Percentiles rank a stretch among this genome's conserved stretches.
These are phyloP conservation scores for Phanerotoma sp. DNA, from an alignment of 2,888 invertebrate species.

Conservation along the genomic window DNA sequence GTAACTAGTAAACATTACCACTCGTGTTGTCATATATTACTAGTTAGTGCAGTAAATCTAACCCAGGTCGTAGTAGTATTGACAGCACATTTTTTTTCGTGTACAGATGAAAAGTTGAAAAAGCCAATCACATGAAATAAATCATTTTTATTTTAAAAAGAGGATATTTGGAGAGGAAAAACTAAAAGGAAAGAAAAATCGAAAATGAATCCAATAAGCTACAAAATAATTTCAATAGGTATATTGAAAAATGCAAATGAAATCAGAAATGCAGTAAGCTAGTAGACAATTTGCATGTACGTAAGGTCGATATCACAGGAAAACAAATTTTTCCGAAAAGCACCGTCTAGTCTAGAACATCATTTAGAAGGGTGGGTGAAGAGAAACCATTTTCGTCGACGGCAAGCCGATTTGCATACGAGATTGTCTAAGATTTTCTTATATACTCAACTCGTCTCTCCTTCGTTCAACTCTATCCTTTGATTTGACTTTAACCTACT, in stretches of 20 bases:
- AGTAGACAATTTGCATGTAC: conserved; percentile 31
- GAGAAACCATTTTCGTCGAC: conserved; percentile 24
- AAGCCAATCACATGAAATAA: too few species aligned
- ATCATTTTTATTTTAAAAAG: too few species aligned
- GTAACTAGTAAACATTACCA: too few species aligned
- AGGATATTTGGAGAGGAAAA: neutral
- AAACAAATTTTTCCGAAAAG: conserved; percentile 35
- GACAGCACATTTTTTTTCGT: too few species aligned
- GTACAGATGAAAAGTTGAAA: too few species aligned
- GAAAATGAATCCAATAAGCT: too few species aligned
- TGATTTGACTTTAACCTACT: conserved; percentile 32
- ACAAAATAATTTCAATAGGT: too few species aligned
- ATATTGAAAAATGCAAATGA: conserved; percentile 29
- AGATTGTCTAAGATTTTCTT: conserved; percentile 41
- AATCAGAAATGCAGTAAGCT: conserved; percentile 19
- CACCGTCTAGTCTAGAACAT: conserved; percentile 30
- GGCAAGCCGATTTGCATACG: conserved; percentile 42
- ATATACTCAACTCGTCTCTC: conserved; percentile 31
- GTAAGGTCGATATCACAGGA: conserved; percentile 33
- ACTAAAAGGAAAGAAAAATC: neutral
- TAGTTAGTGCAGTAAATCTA: too few species aligned
- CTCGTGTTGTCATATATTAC: too few species aligned
- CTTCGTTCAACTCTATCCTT: conserved; percentile 35
- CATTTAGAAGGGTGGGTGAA: conserved; percentile 40
- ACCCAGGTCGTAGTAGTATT: too few species aligned